Conservation (phyloP, 2,113 vertebrate species). For the Urocolius indicus region DNA sequence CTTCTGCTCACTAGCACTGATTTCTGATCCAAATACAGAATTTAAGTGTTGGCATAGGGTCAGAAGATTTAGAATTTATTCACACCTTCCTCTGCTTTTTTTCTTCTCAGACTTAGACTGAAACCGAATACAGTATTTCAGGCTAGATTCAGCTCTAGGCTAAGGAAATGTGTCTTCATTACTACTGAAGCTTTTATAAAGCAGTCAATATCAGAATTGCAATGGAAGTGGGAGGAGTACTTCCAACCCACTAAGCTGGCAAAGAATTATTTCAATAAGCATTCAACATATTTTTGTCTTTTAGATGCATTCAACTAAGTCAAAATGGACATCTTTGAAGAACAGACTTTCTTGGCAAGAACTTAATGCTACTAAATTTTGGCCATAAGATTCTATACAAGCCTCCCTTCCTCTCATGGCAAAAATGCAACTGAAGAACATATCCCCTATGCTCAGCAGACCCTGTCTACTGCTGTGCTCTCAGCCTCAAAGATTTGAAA, state of each 20-base stretch:
- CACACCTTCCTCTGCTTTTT: not conserved
- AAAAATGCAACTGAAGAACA: not conserved
- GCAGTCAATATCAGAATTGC: not conserved
- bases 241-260: not conserved
- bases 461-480: not conserved
- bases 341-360: not conserved
- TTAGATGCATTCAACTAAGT: not conserved
- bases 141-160: not conserved
- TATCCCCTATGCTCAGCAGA: not conserved
- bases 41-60: not conserved
- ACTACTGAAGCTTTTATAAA: not conserved
- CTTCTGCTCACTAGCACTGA: not conserved
- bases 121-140: not conserved
- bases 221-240: not conserved
- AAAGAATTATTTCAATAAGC: not conserved
- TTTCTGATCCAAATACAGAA: not conserved
- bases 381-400: not conserved
- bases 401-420: not conserved
- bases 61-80: not conserved
- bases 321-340: not conserved
- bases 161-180: not conserved
- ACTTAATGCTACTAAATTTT: not conserved
- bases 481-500: not conserved
- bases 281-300: not conserved
- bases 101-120: not conserved